These are phyloP conservation scores for Gandaritis pyraliata DNA, from an alignment of 2,888 invertebrate species.

Conservation along the genomic window DNA sequence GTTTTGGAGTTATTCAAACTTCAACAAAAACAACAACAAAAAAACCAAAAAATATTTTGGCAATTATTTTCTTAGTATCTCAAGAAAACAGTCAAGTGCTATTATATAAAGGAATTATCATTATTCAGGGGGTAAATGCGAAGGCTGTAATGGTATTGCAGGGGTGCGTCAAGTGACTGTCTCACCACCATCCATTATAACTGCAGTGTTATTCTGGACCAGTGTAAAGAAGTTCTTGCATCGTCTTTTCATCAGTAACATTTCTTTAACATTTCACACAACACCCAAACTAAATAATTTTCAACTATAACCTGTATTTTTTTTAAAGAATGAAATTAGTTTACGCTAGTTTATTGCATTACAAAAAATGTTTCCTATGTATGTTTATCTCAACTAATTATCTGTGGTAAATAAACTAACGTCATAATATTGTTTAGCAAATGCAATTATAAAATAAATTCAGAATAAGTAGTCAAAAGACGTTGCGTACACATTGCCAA, in stretches of 20 bases:
- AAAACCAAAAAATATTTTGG: conserved; percentile 2
- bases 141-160: conserved; percentile 75
- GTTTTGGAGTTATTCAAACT: no score
- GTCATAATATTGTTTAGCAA: no score
- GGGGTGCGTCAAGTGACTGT: conserved; percentile 80
- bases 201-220: conserved; percentile 61
- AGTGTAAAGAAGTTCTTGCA: not conserved
- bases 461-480: conserved; percentile 65
- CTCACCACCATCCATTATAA: conserved; percentile 75
- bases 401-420: no score
- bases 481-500: conserved; percentile 67
- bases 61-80: conserved; percentile 7
- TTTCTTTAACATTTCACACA: no score
- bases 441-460: no score
- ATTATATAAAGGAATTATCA: conserved; percentile 60
- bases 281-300: no score
- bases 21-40: not conserved
- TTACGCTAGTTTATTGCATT: no score
- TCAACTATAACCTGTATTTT: no score
- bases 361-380: not conserved
- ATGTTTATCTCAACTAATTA: no score
- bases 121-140: conserved; percentile 54
- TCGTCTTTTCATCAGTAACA: no score
- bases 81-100: conserved; percentile 15
- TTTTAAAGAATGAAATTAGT: no score